These are phyloP conservation scores for Telenomus remus DNA, from an alignment of 1,140 invertebrate genomes.

Conservation along the genomic window DNA sequence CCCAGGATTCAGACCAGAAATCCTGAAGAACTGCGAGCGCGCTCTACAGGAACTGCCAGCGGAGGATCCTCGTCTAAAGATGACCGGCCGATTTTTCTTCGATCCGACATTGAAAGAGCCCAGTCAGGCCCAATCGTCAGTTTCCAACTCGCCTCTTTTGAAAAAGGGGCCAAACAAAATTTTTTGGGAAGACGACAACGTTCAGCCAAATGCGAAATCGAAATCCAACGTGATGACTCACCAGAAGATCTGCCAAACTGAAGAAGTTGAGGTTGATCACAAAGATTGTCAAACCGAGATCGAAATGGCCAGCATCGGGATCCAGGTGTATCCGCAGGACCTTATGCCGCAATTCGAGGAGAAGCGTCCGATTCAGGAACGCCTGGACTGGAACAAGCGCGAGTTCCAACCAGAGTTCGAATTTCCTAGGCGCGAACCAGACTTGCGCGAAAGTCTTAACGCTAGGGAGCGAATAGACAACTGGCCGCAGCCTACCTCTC, in stretches of 20 bases:
- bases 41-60: conserved; percentile 68
- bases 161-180: conserved; percentile 64
- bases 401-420: conserved; percentile 58
- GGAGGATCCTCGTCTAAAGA: conserved; percentile 72
- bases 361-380: conserved; percentile 67
- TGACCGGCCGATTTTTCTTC: conserved; percentile 73
- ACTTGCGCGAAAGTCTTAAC: conserved; percentile 67
- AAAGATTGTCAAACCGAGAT: conserved; percentile 57
- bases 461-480: conserved; percentile 53
- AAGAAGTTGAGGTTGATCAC: conserved; percentile 54
- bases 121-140: conserved; percentile 21
- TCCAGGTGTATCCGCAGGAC: conserved; percentile 65
- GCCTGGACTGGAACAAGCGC: conserved; percentile 68
- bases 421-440: conserved; percentile 62
- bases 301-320: conserved; percentile 48
- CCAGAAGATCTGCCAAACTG: conserved; percentile 73
- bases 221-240: conserved; percentile 61
- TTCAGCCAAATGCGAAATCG: background rate
- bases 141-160: conserved; percentile 70
- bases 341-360: conserved; percentile 55
- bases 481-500: conserved; percentile 1
- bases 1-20: conserved; percentile 72
- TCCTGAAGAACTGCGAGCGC: conserved; percentile 69
- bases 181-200: conserved; percentile 65
- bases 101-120: conserved; percentile 61